Evolutionary conservation across 2,888 invertebrate genomes (phyloP).

Genomic region (Papilio demoleus): DNA sequence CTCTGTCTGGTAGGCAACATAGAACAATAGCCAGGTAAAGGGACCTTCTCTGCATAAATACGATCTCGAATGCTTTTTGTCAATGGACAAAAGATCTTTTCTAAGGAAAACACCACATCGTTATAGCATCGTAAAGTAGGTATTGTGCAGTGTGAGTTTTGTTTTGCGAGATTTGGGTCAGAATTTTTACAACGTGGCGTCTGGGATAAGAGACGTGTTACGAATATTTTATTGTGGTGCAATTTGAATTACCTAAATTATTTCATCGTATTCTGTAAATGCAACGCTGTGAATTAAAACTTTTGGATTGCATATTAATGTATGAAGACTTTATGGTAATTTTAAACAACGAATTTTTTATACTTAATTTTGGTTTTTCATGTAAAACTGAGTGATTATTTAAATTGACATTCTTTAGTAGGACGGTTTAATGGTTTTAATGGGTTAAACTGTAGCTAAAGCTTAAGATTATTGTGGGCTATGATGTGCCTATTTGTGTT

Average conservation of each 20-base stretch:
- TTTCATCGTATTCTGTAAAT: neutral
- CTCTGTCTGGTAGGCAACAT: constrained; percentile 73
- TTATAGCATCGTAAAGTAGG: constrained; percentile 80
- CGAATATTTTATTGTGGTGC: constrained; percentile 64
- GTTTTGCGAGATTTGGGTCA: constrained; percentile 81
- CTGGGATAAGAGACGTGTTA: constrained; percentile 66
- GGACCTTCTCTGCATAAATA: constrained; percentile 76
- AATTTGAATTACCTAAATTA: constrained; percentile 45
- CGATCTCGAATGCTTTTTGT: constrained; percentile 79
- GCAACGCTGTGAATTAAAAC: no score
- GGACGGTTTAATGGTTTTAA: no score
- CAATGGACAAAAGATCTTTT: constrained; percentile 81
- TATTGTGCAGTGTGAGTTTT: constrained; percentile 78
- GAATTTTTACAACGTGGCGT: constrained; percentile 80
- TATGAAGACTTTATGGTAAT: no score
- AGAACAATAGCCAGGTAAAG: constrained; percentile 80
- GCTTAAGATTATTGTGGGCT: no score
- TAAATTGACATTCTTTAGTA: no score
- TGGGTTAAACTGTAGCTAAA: no score
- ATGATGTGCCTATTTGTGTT: no score
- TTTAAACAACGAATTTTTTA: no score
- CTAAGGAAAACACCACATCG: constrained; percentile 82
- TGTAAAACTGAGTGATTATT: no score
- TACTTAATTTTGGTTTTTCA: no score
- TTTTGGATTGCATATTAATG: neutral